A percentile compares a stretch with the other conserved stretches of the same genome.
Conservation (phyloP, 2,113 vertebrate species). For the Dasyurus viverrinus region DNA sequence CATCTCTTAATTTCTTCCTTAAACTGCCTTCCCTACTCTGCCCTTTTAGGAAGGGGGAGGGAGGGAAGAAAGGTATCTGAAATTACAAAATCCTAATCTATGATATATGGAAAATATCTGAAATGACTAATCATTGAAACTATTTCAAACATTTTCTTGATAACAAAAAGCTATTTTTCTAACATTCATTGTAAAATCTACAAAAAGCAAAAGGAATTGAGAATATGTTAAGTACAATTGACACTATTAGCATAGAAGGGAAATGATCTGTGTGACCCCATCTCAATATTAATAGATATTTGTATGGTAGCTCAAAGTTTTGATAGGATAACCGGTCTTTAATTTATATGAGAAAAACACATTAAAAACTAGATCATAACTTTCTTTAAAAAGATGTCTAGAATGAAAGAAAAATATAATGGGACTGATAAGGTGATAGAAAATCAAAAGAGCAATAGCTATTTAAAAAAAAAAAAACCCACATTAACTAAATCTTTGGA, state of each 20-base stretch:
- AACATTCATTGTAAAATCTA: slow-evolving; percentile 26
- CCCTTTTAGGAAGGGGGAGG: no score
- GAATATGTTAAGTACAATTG: background rate
- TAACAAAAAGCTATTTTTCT: background rate
- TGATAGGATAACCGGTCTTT: slow-evolving; percentile 23
- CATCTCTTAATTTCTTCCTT: background rate
- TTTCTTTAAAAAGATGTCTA: background rate
- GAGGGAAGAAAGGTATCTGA: background rate
- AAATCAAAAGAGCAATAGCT: background rate
- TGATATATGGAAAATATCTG: slow-evolving; percentile 10
- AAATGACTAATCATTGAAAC: background rate
- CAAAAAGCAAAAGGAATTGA: slow-evolving; percentile 27
- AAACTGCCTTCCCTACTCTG: background rate
- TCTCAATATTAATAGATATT: slow-evolving; percentile 2
- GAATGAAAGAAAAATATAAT: background rate
- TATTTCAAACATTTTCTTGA: background rate
- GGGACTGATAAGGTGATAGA: background rate
- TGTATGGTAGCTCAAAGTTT: background rate
- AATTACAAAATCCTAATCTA: slow-evolving; percentile 13
- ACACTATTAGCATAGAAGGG: background rate
- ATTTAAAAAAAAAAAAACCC: background rate
- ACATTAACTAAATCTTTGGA: background rate
- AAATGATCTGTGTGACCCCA: background rate
- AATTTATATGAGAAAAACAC: slow-evolving; percentile 1
- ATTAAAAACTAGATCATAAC: background rate